A percentile compares a stretch with the other conserved stretches of the same genome.
Conservation (phyloP, 2,113 vertebrate species). For the Corapipo altera region DNA sequence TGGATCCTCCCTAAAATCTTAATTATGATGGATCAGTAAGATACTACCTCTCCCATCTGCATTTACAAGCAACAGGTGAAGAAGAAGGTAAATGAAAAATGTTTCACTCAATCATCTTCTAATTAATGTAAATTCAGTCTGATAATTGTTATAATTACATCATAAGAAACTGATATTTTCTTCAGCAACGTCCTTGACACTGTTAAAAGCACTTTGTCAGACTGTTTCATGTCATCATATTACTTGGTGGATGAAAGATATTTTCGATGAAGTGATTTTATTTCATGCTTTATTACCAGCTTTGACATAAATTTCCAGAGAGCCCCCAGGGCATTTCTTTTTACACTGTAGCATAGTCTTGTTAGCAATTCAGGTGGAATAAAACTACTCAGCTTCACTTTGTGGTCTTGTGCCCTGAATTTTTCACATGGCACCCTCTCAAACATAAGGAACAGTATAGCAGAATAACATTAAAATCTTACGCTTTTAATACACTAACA, state of each 20-base stretch:
- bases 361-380: conserved; percentile 60
- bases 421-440: conserved; percentile 19
- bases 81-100: not conserved
- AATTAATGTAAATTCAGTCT: not conserved
- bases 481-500: not conserved
- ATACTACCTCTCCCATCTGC: not conserved
- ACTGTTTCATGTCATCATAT: not conserved
- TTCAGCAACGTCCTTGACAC: not conserved
- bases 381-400: conserved; percentile 52
- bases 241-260: not conserved
- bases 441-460: not conserved
- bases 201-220: not conserved
- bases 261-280: conserved; percentile 32
- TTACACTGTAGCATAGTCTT: conserved; percentile 14
- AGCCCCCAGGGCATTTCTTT: not conserved
- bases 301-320: conserved; percentile 55
- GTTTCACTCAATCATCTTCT: not conserved
- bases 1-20: not conserved
- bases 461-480: not conserved
- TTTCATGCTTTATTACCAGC: conserved; percentile 34
- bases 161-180: not conserved
- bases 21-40: not conserved
- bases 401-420: conserved; percentile 5
- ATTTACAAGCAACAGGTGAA: not conserved
- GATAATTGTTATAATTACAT: not conserved